phyloP scores from a whole-genome alignment of 2,888 invertebrate genomes.

The Phania funesta region DNA sequence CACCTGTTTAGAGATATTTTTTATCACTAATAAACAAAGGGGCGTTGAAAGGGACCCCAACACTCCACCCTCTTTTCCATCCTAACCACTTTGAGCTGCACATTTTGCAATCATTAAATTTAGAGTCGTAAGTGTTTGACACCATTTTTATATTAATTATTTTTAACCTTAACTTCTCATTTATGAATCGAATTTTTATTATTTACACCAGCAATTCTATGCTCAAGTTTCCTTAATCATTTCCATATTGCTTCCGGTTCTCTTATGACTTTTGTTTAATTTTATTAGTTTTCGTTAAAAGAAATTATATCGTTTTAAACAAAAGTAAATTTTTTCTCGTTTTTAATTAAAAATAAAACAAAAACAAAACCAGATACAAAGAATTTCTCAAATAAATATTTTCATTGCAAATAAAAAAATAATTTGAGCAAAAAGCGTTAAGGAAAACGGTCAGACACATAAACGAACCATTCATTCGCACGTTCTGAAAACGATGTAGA shows the following conservation, averaged over 20 bases:
- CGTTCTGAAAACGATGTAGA: constrained; percentile 58
- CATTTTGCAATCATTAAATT: no score
- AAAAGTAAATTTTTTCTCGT: constrained; percentile 6
- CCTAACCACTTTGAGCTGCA: no score
- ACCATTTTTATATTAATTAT: no score
- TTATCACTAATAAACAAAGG: no score
- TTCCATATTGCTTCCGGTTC: not conserved
- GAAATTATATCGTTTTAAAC: not conserved
- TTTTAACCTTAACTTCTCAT: no score
- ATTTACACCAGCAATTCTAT: not conserved
- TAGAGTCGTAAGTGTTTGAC: no score
- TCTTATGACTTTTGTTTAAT: not conserved
- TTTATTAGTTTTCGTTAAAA: not conserved
- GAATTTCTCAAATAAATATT: constrained; percentile 12
- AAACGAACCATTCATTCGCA: constrained; percentile 25
- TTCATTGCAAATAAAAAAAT: not conserved
- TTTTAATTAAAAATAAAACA: constrained; percentile 3
- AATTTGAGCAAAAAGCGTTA: constrained; percentile 21
- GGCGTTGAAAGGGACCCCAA: no score
- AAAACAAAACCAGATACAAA: not conserved
- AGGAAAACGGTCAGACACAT: constrained; percentile 29
- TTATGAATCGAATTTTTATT: no score
- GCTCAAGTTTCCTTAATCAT: not conserved
- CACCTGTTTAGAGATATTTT: no score
- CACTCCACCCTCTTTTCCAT: no score